These are phyloP conservation scores for Rafetus swinhoei DNA, from an alignment of 2,113 vertebrate species.

Conservation along the genomic window DNA sequence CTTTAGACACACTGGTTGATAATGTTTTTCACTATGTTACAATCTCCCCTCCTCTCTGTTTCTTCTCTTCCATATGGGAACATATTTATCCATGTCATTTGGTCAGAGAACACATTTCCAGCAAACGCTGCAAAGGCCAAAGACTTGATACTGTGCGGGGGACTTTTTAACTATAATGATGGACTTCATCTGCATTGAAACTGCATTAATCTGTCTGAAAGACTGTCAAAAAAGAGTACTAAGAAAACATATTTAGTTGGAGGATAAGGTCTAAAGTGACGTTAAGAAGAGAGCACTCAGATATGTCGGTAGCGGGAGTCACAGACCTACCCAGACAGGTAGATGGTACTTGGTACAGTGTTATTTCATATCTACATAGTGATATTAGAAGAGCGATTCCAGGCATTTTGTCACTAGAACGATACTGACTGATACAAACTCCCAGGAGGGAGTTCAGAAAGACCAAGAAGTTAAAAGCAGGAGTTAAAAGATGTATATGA, in stretches of 20 bases:
- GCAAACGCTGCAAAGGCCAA: not conserved
- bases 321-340: not conserved
- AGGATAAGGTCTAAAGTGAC: not conserved
- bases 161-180: not conserved
- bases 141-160: not conserved
- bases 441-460: not conserved
- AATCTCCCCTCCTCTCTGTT: slow-evolving; percentile 12
- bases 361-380: not conserved
- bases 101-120: not conserved
- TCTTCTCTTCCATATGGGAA: slow-evolving; percentile 28
- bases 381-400: not conserved
- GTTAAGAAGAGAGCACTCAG: not conserved
- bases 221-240: not conserved
- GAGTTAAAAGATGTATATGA: not conserved
- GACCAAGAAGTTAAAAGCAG: not conserved
- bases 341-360: not conserved
- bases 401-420: not conserved
- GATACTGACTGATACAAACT: accelerated
- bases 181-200: not conserved
- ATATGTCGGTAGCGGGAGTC: not conserved
- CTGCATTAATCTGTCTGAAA: not conserved
- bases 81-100: not conserved
- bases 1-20: not conserved
- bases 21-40: slow-evolving; percentile 9
- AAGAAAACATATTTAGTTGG: not conserved